Conservation (phyloP, 2,113 vertebrate genomes). For the Pipa parva region DNA sequence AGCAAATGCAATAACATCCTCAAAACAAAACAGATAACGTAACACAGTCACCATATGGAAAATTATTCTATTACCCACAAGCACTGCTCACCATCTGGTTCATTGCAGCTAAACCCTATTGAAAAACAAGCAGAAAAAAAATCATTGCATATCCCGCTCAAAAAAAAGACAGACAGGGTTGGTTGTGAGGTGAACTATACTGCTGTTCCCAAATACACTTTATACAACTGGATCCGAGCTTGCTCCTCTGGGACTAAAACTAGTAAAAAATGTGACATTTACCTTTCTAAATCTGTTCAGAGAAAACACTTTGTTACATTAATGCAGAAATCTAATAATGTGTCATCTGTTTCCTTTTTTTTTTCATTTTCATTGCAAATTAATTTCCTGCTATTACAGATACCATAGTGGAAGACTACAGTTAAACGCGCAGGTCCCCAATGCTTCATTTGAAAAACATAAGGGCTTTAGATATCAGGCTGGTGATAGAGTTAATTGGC, state of each 20-base stretch:
- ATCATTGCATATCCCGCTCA: slow-evolving; percentile 33
- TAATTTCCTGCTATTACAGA: neutral
- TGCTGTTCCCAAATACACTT: neutral
- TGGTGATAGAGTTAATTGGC: slow-evolving; percentile 27
- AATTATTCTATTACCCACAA: slow-evolving; percentile 43
- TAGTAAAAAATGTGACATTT: neutral
- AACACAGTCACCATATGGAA: slow-evolving; percentile 39
- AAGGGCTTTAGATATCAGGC: neutral
- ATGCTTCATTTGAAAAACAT: neutral
- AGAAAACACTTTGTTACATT: neutral
- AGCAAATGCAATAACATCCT: slow-evolving; percentile 39
- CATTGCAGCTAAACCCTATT: slow-evolving; percentile 29
- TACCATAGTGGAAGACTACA: neutral
- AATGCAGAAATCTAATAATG: neutral
- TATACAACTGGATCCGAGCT: neutral
- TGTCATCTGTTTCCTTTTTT: neutral
- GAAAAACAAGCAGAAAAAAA: slow-evolving; percentile 36
- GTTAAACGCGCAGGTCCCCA: neutral
- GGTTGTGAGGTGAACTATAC: slow-evolving; percentile 18
- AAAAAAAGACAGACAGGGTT: slow-evolving; percentile 6
- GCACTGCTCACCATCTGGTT: slow-evolving; percentile 39
- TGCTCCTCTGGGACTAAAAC: neutral
- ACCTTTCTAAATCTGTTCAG: neutral
- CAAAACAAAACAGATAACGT: slow-evolving; percentile 42
- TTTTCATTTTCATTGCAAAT: neutral